Evolutionary conservation across 2,113 vertebrate species (phyloP).

Genomic region (Leptobrachium ailaonicum): DNA sequence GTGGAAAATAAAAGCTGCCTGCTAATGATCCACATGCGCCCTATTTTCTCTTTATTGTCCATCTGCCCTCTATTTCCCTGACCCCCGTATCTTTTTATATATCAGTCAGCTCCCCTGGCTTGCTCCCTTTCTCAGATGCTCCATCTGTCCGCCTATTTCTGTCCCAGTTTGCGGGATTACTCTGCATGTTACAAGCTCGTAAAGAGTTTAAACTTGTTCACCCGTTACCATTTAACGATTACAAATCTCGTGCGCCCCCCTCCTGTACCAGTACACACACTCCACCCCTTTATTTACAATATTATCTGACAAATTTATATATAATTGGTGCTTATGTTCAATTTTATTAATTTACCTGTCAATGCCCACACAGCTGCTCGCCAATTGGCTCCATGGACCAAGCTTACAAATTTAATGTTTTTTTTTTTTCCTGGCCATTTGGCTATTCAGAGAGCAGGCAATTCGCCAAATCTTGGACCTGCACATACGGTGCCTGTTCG

Average conservation of each 20-base stretch:
- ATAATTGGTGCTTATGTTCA: too few species aligned
- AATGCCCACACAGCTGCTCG: too few species aligned
- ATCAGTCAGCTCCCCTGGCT: not conserved
- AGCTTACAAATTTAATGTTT: too few species aligned
- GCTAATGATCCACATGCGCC: not conserved
- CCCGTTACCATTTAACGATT: not conserved
- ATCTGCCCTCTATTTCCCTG: not conserved
- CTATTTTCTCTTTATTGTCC: not conserved
- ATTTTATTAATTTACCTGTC: too few species aligned
- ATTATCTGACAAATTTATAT: too few species aligned
- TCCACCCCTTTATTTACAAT: too few species aligned
- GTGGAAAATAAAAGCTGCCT: too few species aligned
- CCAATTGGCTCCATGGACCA: too few species aligned
- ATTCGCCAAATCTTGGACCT: too few species aligned
- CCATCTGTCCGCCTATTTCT: constrained; percentile 39
- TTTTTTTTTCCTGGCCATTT: too few species aligned
- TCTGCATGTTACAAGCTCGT: constrained; percentile 24
- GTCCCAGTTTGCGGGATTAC: constrained; percentile 40
- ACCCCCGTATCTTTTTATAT: not conserved
- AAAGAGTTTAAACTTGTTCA: constrained; percentile 36
- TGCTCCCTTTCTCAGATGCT: constrained; percentile 4
- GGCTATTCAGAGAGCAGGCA: too few species aligned
- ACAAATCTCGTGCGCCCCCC: not conserved
- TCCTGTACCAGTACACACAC: not conserved
- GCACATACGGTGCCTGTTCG: too few species aligned